Evolutionary conservation across 2,113 vertebrate genomes (phyloP), one percentile per base, ranked within the genome.

Genomic region (Asarcornis scutulata): DNA sequence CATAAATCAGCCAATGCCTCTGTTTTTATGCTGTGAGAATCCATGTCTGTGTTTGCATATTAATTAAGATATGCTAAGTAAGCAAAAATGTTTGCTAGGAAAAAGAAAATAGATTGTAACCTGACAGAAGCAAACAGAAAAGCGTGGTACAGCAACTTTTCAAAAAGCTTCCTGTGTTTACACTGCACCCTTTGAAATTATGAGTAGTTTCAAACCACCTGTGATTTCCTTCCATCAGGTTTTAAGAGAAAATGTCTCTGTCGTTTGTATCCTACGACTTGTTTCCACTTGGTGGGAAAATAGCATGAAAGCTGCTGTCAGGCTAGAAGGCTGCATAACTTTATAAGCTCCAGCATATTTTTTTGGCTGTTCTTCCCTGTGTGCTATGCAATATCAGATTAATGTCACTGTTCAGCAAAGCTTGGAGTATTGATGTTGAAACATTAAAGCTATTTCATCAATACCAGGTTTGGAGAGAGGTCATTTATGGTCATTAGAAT

Each of bases 351-450:
- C 68, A 67, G 85, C 64, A 11, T 31, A 74, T 86, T 95, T 95
- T 48, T 91, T 89, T 73, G 62, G 68, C 92, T 91, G 34, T 81
- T 96, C 88, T 93, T 95, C 78, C 72, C 84, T 42, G 31, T 84
- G 86, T 92, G 75, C 82, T 83, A 7, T 66, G 75, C 73, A 91
- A 15, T 91, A 96, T 89, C 89, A 93, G 91, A 95, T 91, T 96
- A 96, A 97, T 96, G 94, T 92, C 86, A 87, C 82, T 86, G 91
- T 63, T 95, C 96, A 97, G 93, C 91, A 96, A 94, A 81, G 86
- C 86, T 87, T 81, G 44, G 84, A 91, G 82, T 89, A 96, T 73
- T 91, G 96, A 93, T 96, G 93, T 75, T 81, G 93, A 97, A 93
- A 94, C 86, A 89, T 94, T 92, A 89, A 91, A 90, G 95, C 86